Percentiles rank a stretch among this genome's conserved stretches.
Evolutionary conservation across 1,140 invertebrate genomes (phyloP).

Genomic region (Littorina saxatilis): DNA sequence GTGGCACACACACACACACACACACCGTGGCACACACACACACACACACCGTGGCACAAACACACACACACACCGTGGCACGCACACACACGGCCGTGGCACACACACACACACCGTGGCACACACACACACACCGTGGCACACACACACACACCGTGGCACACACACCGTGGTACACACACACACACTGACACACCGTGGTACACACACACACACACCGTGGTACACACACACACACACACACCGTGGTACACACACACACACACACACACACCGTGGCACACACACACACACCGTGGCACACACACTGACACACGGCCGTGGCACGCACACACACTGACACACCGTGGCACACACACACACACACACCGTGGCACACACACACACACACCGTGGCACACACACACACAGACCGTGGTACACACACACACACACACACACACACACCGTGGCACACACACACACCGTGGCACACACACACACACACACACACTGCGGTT

Average conservation of each 20-base stretch:
- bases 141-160: no score
- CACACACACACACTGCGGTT: no score
- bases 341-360: neutral
- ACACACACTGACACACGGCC: neutral
- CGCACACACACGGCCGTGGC: no score
- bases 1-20: no score
- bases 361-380: neutral
- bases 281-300: conserved; percentile 13
- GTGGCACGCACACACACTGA: conserved; percentile 3
- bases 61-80: no score
- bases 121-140: no score
- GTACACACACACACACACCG: no score
- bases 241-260: conserved; percentile 4
- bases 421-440: conserved; percentile 18
- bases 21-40: no score
- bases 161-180: neutral
- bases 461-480: no score
- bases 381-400: conserved; percentile 1
- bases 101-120: no score
- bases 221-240: conserved; percentile 28
- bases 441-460: no score
- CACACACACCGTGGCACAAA: no score
- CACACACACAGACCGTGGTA: neutral
- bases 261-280: conserved; percentile 1
- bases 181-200: neutral